Conservation (phyloP, 2,888 invertebrate species). For the Azorinus chamasolen region DNA sequence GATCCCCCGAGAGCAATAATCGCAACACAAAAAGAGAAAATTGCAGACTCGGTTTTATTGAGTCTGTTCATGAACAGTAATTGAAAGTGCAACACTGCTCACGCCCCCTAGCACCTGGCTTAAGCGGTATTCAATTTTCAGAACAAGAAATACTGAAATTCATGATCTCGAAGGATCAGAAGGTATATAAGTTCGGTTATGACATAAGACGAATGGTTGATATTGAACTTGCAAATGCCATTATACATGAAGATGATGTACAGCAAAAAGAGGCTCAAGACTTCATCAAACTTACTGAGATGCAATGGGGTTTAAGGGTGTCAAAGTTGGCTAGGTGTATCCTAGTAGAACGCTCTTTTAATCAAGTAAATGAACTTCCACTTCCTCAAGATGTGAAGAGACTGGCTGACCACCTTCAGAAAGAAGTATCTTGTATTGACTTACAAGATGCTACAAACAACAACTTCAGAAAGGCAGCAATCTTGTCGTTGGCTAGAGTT, state of each 20-base stretch:
- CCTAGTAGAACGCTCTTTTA: slow-evolving; percentile 42
- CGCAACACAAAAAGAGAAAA: too few species aligned
- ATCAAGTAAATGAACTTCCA: slow-evolving; percentile 39
- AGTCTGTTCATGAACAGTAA: too few species aligned
- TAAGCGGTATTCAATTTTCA: too few species aligned
- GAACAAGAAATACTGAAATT: too few species aligned
- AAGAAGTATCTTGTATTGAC: slow-evolving; percentile 28
- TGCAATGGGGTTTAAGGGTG: slow-evolving; percentile 46
- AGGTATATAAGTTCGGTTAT: slow-evolving; percentile 43
- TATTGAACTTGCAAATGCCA: slow-evolving; percentile 43
- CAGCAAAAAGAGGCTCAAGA: slow-evolving; percentile 44
- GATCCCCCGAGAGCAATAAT: too few species aligned
- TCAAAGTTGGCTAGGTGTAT: slow-evolving; percentile 52
- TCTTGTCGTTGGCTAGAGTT: slow-evolving; percentile 41
- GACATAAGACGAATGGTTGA: slow-evolving; percentile 41
- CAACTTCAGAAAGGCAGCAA: slow-evolving; percentile 39
- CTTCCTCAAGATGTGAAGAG: slow-evolving; percentile 51
- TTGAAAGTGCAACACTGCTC: too few species aligned
- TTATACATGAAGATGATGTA: slow-evolving; percentile 24
- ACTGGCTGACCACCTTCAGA: slow-evolving; percentile 39
- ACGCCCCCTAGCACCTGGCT: too few species aligned
- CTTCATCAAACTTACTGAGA: slow-evolving; percentile 51
- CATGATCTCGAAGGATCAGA: too few species aligned
- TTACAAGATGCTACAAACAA: slow-evolving; percentile 32
- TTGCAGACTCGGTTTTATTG: too few species aligned